Evolutionary conservation across 2,797 vertebrate genomes (phyloP).

Genomic region (Odontamblyopus rebecca): DNA sequence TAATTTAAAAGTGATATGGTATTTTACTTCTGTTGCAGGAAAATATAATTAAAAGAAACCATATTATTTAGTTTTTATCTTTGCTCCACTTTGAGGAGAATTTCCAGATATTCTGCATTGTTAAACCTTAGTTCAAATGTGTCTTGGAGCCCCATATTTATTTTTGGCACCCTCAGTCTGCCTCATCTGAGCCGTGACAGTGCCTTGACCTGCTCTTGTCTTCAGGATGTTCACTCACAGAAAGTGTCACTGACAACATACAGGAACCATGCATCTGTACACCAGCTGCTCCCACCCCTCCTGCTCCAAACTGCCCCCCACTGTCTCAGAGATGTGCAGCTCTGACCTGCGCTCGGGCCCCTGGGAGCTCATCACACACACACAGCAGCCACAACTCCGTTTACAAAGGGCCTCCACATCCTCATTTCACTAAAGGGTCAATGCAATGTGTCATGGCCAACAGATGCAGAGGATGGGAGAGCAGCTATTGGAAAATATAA

Average conservation of each 20-base stretch:
- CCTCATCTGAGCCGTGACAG: constrained; percentile 4
- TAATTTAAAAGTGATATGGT: too few relatives aligned
- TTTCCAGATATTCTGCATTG: not conserved
- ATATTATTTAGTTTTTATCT: too few relatives aligned
- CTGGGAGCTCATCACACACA: constrained; percentile 30
- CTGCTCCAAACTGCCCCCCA: not conserved
- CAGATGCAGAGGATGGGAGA: constrained; percentile 27
- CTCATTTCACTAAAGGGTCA: constrained; percentile 39
- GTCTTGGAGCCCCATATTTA: not conserved
- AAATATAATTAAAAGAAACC: too few relatives aligned
- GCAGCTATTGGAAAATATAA: not conserved
- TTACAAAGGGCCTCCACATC: constrained; percentile 46
- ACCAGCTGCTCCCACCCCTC: constrained; percentile 46
- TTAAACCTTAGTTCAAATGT: not conserved
- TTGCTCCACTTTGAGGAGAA: not conserved
- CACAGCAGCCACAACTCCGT: constrained; percentile 31
- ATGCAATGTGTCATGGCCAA: constrained; percentile 41
- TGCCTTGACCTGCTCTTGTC: constrained; percentile 33
- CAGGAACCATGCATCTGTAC: constrained; percentile 13
- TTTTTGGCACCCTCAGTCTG: not conserved
- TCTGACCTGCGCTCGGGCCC: constrained; percentile 27
- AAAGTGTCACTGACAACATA: constrained; percentile 32
- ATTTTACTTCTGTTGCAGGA: too few relatives aligned
- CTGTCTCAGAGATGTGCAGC: constrained; percentile 6
- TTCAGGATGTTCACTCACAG: constrained; percentile 35